These are phyloP conservation scores for Prionchulus punctatus DNA, from an alignment of 2,888 invertebrate species.

Conservation along the genomic window DNA sequence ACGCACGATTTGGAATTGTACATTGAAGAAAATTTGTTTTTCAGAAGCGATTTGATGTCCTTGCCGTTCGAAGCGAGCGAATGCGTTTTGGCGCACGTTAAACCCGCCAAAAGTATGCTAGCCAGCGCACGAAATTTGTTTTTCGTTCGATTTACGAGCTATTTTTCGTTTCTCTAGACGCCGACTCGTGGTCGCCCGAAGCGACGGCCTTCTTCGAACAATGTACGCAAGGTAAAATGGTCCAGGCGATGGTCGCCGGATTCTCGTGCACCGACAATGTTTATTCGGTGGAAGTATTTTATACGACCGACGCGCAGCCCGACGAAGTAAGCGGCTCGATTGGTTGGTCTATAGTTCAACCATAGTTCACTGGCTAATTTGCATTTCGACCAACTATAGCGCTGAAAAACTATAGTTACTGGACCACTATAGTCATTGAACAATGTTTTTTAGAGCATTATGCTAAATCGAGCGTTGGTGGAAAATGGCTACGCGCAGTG, in stretches of 20 bases:
- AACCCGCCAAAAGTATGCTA: constrained; percentile 52
- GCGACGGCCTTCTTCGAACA: constrained; percentile 21
- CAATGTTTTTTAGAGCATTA: not conserved
- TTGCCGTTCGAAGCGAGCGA: constrained; percentile 95
- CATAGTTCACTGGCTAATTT: too few relatives aligned
- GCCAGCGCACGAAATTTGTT: not conserved
- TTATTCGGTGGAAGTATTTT: constrained; percentile 20
- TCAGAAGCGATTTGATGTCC: constrained; percentile 67
- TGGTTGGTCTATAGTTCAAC: too few relatives aligned
- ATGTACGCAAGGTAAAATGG: constrained; percentile 20
- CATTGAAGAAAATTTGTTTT: constrained; percentile 11
- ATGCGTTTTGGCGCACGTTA: constrained; percentile 73
- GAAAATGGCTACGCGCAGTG: not conserved
- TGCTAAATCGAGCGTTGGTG: not conserved
- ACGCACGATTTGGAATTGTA: not conserved
- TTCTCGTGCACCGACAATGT: constrained; percentile 18
- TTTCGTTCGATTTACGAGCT: too few relatives aligned
- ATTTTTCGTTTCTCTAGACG: too few relatives aligned
- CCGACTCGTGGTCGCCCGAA: constrained; percentile 20
- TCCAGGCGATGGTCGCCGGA: constrained; percentile 23
- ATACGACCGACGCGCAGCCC: not conserved
- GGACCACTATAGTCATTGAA: too few relatives aligned
- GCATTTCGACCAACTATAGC: too few relatives aligned
- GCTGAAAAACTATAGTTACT: not conserved
- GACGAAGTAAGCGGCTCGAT: not conserved